Evolutionary conservation across 2,113 vertebrate species (phyloP).

Genomic region (Ellobius talpinus): DNA sequence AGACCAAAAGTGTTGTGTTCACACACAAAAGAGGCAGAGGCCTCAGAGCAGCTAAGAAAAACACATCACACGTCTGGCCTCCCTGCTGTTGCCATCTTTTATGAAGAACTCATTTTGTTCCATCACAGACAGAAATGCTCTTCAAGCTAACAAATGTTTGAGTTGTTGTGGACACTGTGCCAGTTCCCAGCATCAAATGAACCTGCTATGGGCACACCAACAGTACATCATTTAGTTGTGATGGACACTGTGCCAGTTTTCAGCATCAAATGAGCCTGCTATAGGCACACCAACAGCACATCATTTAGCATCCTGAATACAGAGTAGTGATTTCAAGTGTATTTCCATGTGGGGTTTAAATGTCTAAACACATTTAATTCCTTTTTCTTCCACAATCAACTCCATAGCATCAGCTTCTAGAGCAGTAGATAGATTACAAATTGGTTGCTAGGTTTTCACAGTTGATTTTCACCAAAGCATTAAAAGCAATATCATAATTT

Average conservation of each 20-base stretch:
- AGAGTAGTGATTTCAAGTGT: slow-evolving; percentile 38
- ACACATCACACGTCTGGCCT: background rate
- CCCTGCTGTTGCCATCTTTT: background rate
- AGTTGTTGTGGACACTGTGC: background rate
- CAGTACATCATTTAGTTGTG: background rate
- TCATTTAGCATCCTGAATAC: slow-evolving; percentile 1
- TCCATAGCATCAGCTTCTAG: slow-evolving; percentile 6
- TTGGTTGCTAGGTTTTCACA: slow-evolving; percentile 19
- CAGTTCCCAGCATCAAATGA: background rate
- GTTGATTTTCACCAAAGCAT: too few species aligned
- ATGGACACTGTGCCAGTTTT: too few species aligned
- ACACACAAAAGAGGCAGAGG: background rate
- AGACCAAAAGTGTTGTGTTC: background rate
- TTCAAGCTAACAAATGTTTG: background rate
- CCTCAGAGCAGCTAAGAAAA: background rate
- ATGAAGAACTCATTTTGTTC: background rate
- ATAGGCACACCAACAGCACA: background rate
- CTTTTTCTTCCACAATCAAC: background rate
- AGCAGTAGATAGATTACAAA: background rate
- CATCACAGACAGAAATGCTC: background rate
- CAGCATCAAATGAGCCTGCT: background rate
- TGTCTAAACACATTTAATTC: slow-evolving; percentile 21
- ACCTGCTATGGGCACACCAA: background rate
- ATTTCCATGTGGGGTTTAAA: slow-evolving; percentile 17
- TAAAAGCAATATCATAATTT: background rate